These are phyloP conservation scores for Phallusia fumigata DNA, from an alignment of 23 tunicate species.

Conservation along the genomic window DNA sequence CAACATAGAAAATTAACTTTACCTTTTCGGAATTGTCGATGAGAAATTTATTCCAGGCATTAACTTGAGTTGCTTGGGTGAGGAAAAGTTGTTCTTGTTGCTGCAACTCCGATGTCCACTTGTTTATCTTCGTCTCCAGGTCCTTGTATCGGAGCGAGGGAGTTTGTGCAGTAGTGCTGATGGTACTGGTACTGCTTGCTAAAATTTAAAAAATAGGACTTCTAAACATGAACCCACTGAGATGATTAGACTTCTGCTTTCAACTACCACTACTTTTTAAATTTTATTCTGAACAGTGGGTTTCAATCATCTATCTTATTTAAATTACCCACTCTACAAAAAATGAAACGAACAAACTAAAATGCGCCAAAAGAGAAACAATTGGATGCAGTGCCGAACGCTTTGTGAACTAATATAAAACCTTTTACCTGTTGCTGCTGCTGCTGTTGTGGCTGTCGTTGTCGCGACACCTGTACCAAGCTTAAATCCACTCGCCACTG, in stretches of 20 bases:
- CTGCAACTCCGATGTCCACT: conserved; percentile 83
- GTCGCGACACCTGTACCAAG: neutral
- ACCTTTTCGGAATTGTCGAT: conserved; percentile 85
- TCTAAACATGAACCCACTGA: neutral
- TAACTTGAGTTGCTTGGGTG: conserved; percentile 93
- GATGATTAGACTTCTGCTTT: too few relatives aligned
- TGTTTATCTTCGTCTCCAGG: conserved; percentile 79
- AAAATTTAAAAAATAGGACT: neutral
- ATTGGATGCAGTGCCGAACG: too few relatives aligned
- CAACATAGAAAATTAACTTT: neutral
- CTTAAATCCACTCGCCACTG: neutral
- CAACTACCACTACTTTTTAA: too few relatives aligned
- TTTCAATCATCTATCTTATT: too few relatives aligned
- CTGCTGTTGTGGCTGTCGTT: conserved; percentile 8
- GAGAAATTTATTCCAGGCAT: conserved; percentile 93
- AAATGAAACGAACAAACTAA: too few relatives aligned
- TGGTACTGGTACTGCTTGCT: conserved; percentile 1
- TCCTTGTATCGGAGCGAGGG: conserved; percentile 70
- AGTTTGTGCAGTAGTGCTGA: conserved; percentile 19
- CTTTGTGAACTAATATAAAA: neutral
- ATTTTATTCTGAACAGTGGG: too few relatives aligned
- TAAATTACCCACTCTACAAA: too few relatives aligned
- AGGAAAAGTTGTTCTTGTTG: conserved; percentile 86
- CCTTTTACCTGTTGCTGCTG: conserved; percentile 9
- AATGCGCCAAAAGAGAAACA: too few relatives aligned